Percentiles rank a stretch among this genome's conserved stretches.
Evolutionary conservation across 35 echinoderm and acorn worm genomes (phyloP).

Genomic region (Diadema setosum): DNA sequence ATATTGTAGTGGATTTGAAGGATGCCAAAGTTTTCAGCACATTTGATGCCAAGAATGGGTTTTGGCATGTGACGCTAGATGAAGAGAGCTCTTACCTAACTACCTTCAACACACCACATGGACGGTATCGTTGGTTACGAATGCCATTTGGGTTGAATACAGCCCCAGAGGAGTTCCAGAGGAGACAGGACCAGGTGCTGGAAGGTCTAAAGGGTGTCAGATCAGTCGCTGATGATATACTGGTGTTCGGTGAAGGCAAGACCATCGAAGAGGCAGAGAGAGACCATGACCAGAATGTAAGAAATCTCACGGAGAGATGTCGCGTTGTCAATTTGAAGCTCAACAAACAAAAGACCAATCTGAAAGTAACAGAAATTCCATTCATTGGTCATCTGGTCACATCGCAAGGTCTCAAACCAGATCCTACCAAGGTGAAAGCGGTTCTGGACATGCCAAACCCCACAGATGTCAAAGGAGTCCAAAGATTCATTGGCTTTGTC

Average conservation of each 20-base stretch:
- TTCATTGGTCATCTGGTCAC: slow-evolving; percentile 74
- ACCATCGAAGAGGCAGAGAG: not conserved
- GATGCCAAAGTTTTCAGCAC: slow-evolving; percentile 48
- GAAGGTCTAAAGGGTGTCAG: not conserved
- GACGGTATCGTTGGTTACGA: slow-evolving; percentile 42
- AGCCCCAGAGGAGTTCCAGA: slow-evolving; percentile 48
- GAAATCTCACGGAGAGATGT: not conserved
- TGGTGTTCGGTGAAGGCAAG: slow-evolving; percentile 10
- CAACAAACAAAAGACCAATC: not conserved
- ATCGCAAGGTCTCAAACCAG: slow-evolving; percentile 39
- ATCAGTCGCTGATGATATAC: slow-evolving; percentile 20
- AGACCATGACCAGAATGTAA: slow-evolving; percentile 15
- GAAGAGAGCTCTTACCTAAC: slow-evolving; percentile 44
- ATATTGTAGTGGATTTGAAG: slow-evolving; percentile 34
- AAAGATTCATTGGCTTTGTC: slow-evolving; percentile 40
- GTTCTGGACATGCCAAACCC: slow-evolving; percentile 46
- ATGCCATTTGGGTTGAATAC: slow-evolving; percentile 53
- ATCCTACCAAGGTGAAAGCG: slow-evolving; percentile 46
- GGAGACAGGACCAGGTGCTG: not conserved
- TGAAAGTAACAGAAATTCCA: not conserved
- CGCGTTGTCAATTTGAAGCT: not conserved
- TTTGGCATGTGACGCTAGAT: slow-evolving; percentile 59
- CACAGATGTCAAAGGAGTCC: slow-evolving; percentile 8
- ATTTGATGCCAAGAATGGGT: slow-evolving; percentile 54
- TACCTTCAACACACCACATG: too few species aligned